Conservation (phyloP, 2,888 invertebrate genomes). For the Apotomis capreana region DNA sequence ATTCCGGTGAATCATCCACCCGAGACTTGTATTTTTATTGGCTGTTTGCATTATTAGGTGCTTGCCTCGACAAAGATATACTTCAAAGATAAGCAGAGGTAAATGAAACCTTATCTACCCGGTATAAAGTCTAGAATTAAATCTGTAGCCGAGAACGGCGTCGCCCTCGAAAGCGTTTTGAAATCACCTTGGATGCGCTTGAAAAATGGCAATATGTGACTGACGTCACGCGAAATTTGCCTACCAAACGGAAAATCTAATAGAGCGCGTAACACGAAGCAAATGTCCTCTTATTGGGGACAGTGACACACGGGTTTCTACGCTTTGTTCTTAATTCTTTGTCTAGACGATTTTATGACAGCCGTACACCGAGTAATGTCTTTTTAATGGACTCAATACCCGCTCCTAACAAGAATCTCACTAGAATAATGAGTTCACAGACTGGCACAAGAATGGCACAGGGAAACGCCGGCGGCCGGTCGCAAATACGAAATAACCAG, state of each 20-base stretch:
- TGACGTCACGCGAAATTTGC: conserved; percentile 60
- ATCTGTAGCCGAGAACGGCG: conserved; percentile 43
- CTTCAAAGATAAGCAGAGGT: conserved; percentile 57
- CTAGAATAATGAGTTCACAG: conserved; percentile 27
- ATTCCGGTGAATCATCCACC: conserved; percentile 78
- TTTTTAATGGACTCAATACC: conserved; percentile 37
- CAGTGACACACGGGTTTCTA: conserved; percentile 22
- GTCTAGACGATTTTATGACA: conserved; percentile 37
- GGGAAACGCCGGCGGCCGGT: conserved; percentile 65
- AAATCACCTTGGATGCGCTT: conserved; percentile 63
- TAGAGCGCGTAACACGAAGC: conserved; percentile 48
- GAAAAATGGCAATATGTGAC: conserved; percentile 55
- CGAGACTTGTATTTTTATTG: conserved; percentile 77
- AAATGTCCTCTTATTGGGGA: conserved; percentile 41
- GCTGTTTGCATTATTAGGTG: conserved; percentile 66
- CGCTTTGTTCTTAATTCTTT: conserved; percentile 51
- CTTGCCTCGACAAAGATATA: conserved; percentile 63
- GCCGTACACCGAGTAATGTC: conserved; percentile 19
- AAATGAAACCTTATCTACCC: conserved; percentile 55
- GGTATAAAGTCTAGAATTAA: conserved; percentile 52
- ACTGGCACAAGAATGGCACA: conserved; percentile 56
- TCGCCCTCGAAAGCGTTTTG: conserved; percentile 62
- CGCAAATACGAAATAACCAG: conserved; percentile 78
- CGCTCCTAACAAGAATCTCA: conserved; percentile 33
- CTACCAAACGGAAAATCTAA: conserved; percentile 51